Evolutionary conservation across 2,797 vertebrate species (phyloP).

Genomic region (Liparis tanakae): DNA sequence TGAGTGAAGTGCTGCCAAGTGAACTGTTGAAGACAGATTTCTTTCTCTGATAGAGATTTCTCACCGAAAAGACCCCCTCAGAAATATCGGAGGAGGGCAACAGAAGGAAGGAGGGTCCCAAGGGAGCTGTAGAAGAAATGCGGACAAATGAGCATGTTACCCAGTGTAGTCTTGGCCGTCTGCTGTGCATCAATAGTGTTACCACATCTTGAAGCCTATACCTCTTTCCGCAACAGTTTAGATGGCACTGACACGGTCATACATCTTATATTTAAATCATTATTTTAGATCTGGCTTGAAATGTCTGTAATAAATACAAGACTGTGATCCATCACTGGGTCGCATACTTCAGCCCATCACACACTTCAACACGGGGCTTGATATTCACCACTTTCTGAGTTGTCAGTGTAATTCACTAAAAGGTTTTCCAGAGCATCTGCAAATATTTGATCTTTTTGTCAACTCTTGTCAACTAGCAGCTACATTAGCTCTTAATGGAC

Average conservation of each 20-base stretch:
- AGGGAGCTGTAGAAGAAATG: constrained; percentile 75
- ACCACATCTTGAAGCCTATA: constrained; percentile 31
- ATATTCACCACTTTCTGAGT: background rate
- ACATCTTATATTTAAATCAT: constrained; percentile 9
- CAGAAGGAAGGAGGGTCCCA: constrained; percentile 75
- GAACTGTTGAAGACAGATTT: constrained; percentile 75
- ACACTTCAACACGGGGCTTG: background rate
- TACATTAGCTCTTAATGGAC: constrained; percentile 43
- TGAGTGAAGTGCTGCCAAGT: constrained; percentile 76
- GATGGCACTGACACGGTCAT: background rate
- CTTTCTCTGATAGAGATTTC: constrained; percentile 79
- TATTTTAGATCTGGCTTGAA: background rate
- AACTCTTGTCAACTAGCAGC: constrained; percentile 4
- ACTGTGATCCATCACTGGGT: background rate
- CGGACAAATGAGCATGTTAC: constrained; percentile 83
- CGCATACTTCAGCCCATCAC: background rate
- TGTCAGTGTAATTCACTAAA: background rate
- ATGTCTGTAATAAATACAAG: constrained; percentile 5
- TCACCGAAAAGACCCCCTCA: constrained; percentile 52
- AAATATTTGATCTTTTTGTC: constrained; percentile 31
- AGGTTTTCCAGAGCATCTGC: constrained; percentile 5
- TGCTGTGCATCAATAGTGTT: constrained; percentile 66
- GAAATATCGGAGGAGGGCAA: constrained; percentile 78
- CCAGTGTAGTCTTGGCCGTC: constrained; percentile 70
- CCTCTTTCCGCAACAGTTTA: constrained; percentile 13